phyloP scores from a whole-genome alignment of 2,113 vertebrate species.

The Cynoglossus semilaevis region DNA sequence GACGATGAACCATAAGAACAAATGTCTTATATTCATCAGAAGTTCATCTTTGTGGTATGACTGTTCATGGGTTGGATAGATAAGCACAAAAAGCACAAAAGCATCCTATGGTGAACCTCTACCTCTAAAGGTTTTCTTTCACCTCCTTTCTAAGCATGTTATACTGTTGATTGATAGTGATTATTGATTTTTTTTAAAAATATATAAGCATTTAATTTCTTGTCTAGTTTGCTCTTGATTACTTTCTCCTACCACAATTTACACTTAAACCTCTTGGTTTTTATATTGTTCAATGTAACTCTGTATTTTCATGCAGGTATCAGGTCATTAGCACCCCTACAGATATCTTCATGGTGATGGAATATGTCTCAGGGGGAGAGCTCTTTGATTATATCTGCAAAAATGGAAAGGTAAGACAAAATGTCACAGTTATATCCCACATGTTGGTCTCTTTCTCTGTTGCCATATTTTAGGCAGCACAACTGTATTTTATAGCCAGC shows the following conservation, averaged over 20 bases:
- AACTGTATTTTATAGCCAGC: constrained; percentile 2
- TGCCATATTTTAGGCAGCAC: neutral
- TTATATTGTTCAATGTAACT: constrained; percentile 4
- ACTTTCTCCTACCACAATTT: neutral
- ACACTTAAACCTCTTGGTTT: neutral
- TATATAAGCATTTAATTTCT: too few species aligned
- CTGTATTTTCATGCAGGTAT: constrained; percentile 78
- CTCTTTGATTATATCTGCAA: constrained; percentile 99
- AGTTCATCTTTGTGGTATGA: too few species aligned
- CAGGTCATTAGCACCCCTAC: constrained; percentile 99
- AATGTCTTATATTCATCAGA: too few species aligned
- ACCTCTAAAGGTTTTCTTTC: too few species aligned
- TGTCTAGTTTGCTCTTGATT: neutral
- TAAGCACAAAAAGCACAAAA: too few species aligned
- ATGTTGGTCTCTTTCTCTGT: neutral
- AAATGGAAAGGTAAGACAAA: constrained; percentile 93
- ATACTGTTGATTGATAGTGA: too few species aligned
- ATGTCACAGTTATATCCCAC: neutral
- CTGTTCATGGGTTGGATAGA: too few species aligned
- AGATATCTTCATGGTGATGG: constrained; percentile 99
- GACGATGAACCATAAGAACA: too few species aligned
- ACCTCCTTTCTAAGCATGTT: too few species aligned
- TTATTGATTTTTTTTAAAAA: too few species aligned
- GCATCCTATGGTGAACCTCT: too few species aligned
- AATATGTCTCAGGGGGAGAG: constrained; percentile 97